Evolutionary conservation across 1,140 invertebrate species (phyloP).

Genomic region (Drosophila sulfurigaster): DNA sequence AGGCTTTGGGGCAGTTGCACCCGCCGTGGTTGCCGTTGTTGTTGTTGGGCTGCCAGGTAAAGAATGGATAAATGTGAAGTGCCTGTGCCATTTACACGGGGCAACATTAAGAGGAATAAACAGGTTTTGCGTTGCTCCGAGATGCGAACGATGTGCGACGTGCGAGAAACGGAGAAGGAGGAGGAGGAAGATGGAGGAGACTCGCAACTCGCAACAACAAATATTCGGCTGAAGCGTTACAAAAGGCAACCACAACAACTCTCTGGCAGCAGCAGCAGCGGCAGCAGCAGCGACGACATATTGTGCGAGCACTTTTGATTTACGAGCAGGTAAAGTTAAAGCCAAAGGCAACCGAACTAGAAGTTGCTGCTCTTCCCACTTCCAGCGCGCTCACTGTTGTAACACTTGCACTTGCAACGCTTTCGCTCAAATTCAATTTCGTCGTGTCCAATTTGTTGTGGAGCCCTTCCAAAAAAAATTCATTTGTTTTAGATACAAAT

Average conservation of each 20-base stretch:
- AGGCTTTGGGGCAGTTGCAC: conserved; percentile 40
- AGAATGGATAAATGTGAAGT: conserved; percentile 47
- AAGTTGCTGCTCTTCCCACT: conserved; percentile 9
- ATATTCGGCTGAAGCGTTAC: conserved; percentile 69
- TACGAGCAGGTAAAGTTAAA: conserved; percentile 45
- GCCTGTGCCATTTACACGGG: conserved; percentile 52
- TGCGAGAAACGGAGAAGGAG: conserved; percentile 46
- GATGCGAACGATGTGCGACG: conserved; percentile 59
- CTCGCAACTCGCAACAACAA: conserved; percentile 36
- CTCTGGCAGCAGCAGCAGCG: too few species aligned
- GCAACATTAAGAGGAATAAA: conserved; percentile 39
- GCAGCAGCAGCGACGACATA: conserved; percentile 42
- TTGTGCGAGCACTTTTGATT: conserved; percentile 60
- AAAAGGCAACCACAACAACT: conserved; percentile 56
- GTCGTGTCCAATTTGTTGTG: conserved; percentile 21
- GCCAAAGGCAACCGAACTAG: neutral
- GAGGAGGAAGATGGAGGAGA: conserved; percentile 15
- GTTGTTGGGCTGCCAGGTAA: conserved; percentile 16
- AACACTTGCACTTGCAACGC: conserved; percentile 75
- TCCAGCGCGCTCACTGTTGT: conserved; percentile 20
- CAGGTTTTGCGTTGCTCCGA: conserved; percentile 55
- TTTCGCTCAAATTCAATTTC: conserved; percentile 49
- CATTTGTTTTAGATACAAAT: conserved; percentile 38
- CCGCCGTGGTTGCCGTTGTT: conserved; percentile 6
- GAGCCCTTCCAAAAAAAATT: conserved; percentile 32